Evolutionary conservation across 2,888 invertebrate genomes (phyloP).

Genomic region (Ormyrus labotus): DNA sequence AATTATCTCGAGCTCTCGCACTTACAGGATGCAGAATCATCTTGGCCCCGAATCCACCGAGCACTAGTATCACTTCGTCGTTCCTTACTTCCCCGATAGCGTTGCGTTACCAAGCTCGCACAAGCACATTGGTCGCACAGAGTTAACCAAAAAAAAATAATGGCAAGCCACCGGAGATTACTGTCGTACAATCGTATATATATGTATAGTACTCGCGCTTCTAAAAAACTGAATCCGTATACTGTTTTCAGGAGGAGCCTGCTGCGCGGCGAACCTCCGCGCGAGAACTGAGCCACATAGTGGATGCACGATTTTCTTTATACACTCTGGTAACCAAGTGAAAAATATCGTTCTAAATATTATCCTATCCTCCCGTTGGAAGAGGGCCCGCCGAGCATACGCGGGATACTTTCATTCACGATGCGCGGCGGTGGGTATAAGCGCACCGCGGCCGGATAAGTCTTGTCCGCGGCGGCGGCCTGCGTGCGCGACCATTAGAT

Average conservation of each 20-base stretch:
- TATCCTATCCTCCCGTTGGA: conserved; percentile 67
- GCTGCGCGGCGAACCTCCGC: conserved; percentile 64
- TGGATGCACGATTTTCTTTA: conserved; percentile 76
- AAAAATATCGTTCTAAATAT: conserved; percentile 77
- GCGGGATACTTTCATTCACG: conserved; percentile 75
- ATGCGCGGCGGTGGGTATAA: conserved; percentile 67
- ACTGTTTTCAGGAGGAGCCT: conserved; percentile 37
- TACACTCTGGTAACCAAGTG: conserved; percentile 76
- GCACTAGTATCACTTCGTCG: conserved; percentile 7
- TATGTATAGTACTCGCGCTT: neutral
- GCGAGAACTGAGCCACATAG: conserved; percentile 74
- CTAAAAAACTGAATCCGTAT: neutral
- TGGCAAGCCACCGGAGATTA: too few relatives aligned
- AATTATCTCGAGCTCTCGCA: conserved; percentile 45
- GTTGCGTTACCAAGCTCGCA: conserved; percentile 8
- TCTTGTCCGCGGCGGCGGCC: conserved; percentile 67
- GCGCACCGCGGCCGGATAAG: conserved; percentile 63
- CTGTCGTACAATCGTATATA: too few relatives aligned
- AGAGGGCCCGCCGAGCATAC: conserved; percentile 57
- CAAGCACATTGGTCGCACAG: conserved; percentile 43
- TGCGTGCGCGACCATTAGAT: conserved; percentile 13
- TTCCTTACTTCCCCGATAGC: neutral
- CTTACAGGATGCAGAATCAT: conserved; percentile 71
- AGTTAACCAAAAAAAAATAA: neutral
- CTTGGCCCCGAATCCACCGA: conserved; percentile 58